A percentile compares a stretch with the other conserved stretches of the same genome.
These are phyloP conservation scores for Platichthys flesus DNA, from an alignment of 2,113 vertebrate species.

Conservation along the genomic window DNA sequence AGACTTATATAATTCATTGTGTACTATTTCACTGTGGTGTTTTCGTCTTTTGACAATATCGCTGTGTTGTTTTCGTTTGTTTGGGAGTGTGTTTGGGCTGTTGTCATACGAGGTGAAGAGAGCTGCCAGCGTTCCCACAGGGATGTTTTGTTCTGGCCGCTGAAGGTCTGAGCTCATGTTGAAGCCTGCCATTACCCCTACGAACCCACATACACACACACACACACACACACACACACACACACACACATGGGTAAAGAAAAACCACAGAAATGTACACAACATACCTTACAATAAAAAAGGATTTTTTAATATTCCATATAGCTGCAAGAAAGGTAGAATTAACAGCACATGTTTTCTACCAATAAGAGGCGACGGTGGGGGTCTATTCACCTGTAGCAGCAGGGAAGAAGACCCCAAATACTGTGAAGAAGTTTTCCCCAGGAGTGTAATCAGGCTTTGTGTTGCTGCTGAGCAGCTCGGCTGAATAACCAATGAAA, in stretches of 20 bases:
- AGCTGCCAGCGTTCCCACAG: slow-evolving; percentile 94
- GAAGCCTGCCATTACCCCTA: slow-evolving; percentile 99
- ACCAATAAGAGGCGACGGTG: background rate
- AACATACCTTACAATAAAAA: slow-evolving; percentile 7
- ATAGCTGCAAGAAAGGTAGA: background rate
- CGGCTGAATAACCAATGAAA: slow-evolving; percentile 90
- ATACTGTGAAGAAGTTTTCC: slow-evolving; percentile 95
- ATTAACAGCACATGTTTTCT: background rate
- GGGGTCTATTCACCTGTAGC: slow-evolving; percentile 88
- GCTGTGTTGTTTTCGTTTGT: background rate
- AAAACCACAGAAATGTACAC: slow-evolving; percentile 50
- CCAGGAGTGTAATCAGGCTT: slow-evolving; percentile 91
- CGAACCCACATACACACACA: slow-evolving; percentile 62
- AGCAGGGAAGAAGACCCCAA: slow-evolving; percentile 97
- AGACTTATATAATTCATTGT: background rate
- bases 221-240: slow-evolving; percentile 57
- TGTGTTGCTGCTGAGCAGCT: slow-evolving; percentile 86
- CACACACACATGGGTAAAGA: slow-evolving; percentile 46
- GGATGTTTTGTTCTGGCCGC: slow-evolving; percentile 90
- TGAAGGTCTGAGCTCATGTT: slow-evolving; percentile 98
- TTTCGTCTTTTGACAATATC: slow-evolving; percentile 5
- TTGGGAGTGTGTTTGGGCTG: background rate
- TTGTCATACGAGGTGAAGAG: slow-evolving; percentile 93
- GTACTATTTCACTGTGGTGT: background rate
- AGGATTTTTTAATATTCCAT: slow-evolving; percentile 4